A percentile compares a stretch with the other conserved stretches of the same genome.
phyloP scores from a whole-genome alignment of 2,797 vertebrate genomes.

The Loris lydekkerianus region DNA sequence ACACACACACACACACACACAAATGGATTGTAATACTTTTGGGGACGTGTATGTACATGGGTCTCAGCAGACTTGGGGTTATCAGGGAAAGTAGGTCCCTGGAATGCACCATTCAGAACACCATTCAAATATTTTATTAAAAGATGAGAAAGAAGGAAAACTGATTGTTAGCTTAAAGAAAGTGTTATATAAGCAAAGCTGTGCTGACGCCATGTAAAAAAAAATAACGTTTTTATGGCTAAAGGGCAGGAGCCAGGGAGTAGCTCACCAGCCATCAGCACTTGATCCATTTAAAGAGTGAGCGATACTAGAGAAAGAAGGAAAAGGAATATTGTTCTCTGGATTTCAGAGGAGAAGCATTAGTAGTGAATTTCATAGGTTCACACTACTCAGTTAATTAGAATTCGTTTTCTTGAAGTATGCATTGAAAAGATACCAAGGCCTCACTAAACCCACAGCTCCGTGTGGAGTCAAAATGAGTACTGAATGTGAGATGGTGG shows the following conservation, averaged over 20 bases:
- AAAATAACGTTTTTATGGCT: slow-evolving; percentile 58
- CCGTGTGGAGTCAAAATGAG: neutral
- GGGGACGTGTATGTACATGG: neutral
- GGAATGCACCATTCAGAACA: slow-evolving; percentile 1
- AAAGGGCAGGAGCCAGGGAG: slow-evolving; percentile 34
- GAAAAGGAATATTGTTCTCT: neutral
- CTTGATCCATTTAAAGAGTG: slow-evolving; percentile 42
- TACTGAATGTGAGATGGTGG: slow-evolving; percentile 40
- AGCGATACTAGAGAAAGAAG: neutral
- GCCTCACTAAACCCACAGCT: slow-evolving; percentile 47
- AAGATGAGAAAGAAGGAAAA: slow-evolving; percentile 8
- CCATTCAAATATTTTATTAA: slow-evolving; percentile 45
- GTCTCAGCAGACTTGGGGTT: neutral
- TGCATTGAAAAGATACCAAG: slow-evolving; percentile 60
- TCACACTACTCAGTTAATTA: slow-evolving; percentile 36
- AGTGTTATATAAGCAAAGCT: slow-evolving; percentile 46
- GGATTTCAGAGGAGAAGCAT: neutral
- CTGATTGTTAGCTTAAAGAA: slow-evolving; percentile 40
- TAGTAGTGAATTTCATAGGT: slow-evolving; percentile 17
- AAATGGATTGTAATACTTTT: slow-evolving; percentile 1
- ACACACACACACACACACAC: neutral
- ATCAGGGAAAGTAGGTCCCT: neutral
- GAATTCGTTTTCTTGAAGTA: slow-evolving; percentile 17
- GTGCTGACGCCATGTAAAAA: slow-evolving; percentile 35
- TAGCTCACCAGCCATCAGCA: slow-evolving; percentile 18